A percentile compares a stretch with the other conserved stretches of the same genome.
phyloP scores from a whole-genome alignment of 2,888 invertebrate genomes.

The Clitarchus hookeri region DNA sequence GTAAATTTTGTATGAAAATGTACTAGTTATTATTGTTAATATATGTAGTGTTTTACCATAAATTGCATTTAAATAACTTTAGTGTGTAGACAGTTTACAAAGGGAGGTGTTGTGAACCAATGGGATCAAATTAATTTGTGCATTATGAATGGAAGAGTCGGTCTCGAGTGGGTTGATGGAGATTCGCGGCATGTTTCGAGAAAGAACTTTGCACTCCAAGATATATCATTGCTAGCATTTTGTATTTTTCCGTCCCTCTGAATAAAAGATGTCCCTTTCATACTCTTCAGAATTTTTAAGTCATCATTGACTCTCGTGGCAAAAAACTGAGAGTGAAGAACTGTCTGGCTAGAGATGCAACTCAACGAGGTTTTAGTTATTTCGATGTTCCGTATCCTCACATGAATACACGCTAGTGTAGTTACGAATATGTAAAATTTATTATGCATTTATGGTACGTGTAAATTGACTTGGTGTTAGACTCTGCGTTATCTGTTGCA shows the following conservation, averaged over 20 bases:
- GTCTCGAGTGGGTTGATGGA: background rate
- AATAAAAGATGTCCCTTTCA: background rate
- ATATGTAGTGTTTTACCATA: background rate
- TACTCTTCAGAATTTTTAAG: background rate
- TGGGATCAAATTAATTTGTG: conserved; percentile 4
- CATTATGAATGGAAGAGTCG: background rate
- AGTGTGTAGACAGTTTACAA: background rate
- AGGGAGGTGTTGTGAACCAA: background rate
- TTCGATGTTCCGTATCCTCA: background rate
- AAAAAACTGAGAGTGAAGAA: background rate
- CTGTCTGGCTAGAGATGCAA: background rate
- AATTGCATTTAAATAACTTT: background rate
- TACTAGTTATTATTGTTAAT: background rate
- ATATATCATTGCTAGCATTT: background rate
- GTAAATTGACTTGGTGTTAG: background rate
- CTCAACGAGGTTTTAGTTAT: background rate
- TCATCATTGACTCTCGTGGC: background rate
- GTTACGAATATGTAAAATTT: background rate
- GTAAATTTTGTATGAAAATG: background rate
- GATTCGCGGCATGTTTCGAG: background rate
- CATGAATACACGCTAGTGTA: background rate
- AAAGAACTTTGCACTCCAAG: background rate
- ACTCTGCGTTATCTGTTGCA: background rate
- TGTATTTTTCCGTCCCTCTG: background rate
- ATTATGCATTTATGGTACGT: background rate